Conservation (phyloP, 2,888 invertebrate species). For the Lasioglossum marginatum region DNA sequence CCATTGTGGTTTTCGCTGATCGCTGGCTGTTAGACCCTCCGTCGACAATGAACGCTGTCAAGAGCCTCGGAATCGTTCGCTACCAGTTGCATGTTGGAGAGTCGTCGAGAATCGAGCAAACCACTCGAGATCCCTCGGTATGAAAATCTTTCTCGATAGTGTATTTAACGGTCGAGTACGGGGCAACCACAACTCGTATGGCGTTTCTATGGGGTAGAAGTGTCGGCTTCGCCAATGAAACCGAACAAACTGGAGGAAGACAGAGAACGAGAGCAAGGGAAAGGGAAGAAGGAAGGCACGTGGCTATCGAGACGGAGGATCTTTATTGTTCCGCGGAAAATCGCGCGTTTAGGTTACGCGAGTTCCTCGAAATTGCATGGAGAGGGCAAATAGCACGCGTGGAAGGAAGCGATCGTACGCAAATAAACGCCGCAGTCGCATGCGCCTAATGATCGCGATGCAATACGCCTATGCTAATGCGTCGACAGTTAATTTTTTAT, state of each 20-base stretch:
- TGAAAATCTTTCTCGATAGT: constrained; percentile 70
- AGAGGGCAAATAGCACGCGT: constrained; percentile 1
- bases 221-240: neutral
- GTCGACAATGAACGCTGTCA: constrained; percentile 69
- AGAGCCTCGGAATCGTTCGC: constrained; percentile 75
- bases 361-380: constrained; percentile 48
- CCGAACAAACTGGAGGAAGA: neutral
- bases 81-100: constrained; percentile 81
- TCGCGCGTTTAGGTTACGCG: constrained; percentile 14
- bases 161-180: constrained; percentile 71
- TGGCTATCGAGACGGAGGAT: constrained; percentile 24
- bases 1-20: constrained; percentile 32
- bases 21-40: constrained; percentile 7
- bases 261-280: neutral
- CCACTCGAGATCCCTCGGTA: constrained; percentile 51
- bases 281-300: neutral
- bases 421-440: constrained; percentile 46
- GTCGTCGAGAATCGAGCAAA: constrained; percentile 57
- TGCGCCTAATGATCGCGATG: constrained; percentile 41
- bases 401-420: constrained; percentile 49
- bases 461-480: constrained; percentile 59
- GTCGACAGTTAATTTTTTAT: constrained; percentile 26
- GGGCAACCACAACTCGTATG: constrained; percentile 14
- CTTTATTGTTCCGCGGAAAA: constrained; percentile 20
- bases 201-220: constrained; percentile 45